These are phyloP conservation scores for Cossypha caffra DNA, from an alignment of 2,797 vertebrate species.

Conservation along the genomic window DNA sequence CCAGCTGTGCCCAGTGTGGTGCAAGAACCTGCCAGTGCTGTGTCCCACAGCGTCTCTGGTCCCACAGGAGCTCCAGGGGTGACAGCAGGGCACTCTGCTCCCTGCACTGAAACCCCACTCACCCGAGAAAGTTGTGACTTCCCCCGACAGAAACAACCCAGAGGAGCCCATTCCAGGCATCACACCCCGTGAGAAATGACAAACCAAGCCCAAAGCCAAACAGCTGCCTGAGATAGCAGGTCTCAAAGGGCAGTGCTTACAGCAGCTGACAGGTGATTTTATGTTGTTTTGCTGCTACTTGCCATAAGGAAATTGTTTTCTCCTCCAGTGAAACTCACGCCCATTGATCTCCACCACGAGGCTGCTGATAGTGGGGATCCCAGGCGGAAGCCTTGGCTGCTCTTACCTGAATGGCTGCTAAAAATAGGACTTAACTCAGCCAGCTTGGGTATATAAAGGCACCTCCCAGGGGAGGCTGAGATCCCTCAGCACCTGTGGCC, in stretches of 20 bases:
- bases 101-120: neutral
- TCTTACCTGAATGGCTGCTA: slow-evolving; percentile 52
- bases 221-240: neutral
- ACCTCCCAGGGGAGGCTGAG: neutral
- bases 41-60: fast-evolving
- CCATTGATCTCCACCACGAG: neutral
- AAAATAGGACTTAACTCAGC: slow-evolving; percentile 49
- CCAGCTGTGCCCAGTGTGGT: fast-evolving
- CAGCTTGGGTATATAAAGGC: neutral
- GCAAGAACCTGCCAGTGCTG: fast-evolving
- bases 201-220: neutral
- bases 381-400: neutral
- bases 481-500: fast-evolving
- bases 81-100: neutral
- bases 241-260: neutral
- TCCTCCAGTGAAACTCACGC: slow-evolving; percentile 28
- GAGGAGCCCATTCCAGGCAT: neutral
- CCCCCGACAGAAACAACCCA: neutral
- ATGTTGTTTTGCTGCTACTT: neutral
- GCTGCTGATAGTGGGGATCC: neutral
- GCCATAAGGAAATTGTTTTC: slow-evolving; percentile 38
- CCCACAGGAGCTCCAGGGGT: neutral
- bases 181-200: neutral
- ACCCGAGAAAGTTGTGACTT: neutral
- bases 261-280: neutral